Base-by-base conservation (phyloP, 2,888 invertebrate genomes). In the Bedellia somnulentella region DNA sequence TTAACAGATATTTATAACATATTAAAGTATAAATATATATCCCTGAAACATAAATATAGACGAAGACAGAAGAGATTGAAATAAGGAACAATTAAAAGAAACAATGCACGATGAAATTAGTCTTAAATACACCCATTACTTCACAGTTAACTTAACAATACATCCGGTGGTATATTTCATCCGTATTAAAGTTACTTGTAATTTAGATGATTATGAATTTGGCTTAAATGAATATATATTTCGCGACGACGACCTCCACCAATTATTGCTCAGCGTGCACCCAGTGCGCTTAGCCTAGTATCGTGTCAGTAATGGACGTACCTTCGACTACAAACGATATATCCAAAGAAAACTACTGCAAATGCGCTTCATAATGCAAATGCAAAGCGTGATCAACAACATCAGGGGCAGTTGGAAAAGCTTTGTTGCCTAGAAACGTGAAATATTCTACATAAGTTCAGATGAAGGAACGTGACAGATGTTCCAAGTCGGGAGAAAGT, bases 271-370 rank as follows among this genome's bases (percentile, higher is more conserved):
- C 11, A 22, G 22, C 22, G 21, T 22, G 15, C 15, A 21, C 21
- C 21, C n/a, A n/a, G 6, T 15, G n/a, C n/a, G n/a, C n/a, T 31
- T 31, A 31, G 26, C 26, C n/a, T 17, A 24, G 25, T 25, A 25
- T 58, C 53, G 57, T 57, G 64, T 63, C 68, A 66, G 66, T 62
- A 67, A 71, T 67, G 70, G 70, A 73, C 75, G 70, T 77, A 77
- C 77, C 76, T 77, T 76, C 58, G 60, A 68, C 77, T 77, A 77
- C 71, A 76, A 67, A 60, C 75, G 77, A 67, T 76, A 76, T 57
- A 78, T 78, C 77, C 77, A 78, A 68, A 76, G 76, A 73, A 78
- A 73, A 76, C 75, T 78, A 78, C 75, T 75, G 77, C 77, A 78
- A 58, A 78, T 77, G 71, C 76, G 75, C 77, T 77, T 78, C 76